Base-by-base conservation (phyloP, 2,113 vertebrate genomes). In the Tor tambroides region DNA sequence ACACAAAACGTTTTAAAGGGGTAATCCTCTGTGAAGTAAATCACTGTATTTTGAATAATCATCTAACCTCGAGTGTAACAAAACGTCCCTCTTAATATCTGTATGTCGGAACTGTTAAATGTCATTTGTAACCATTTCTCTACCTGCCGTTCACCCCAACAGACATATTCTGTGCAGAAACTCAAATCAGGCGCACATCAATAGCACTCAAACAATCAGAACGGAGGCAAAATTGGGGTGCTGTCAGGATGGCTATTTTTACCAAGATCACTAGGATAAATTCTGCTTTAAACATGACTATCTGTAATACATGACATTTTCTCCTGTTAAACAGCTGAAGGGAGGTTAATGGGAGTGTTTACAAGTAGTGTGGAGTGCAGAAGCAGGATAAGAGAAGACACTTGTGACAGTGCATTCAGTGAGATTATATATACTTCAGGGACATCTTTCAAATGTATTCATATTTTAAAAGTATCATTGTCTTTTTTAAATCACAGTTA, bases 41-140 rank as follows among this genome's bases (percentile, higher is more conserved):
- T 80, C 6, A 59, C 54, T 43, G 9, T 19, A 30, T 67, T 82
- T 30, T 67, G 14, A 82, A 11, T 82, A 67, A 26, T n/a, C 17
- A 19, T 59, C 77, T 63, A 80, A 46, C 38, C 61, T 6, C 59
- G 14, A 65, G 38, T 46, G 1, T 46, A 65, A 81, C 12, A 38
- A 82, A 26, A 81, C 19, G 12, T 61, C 54, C 78, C 3, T 80
- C 12, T 65, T 59, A 80, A 80, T 26, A 43, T n/a, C 56, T 80
- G 35, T 65, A 69, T 28, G 15, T 63, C 28, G 21, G 43, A 49
- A 83, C 41, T 35, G 43, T 69, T 23, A 49, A 83, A 69, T 32
- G 43, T 46, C 4, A 81, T 81, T 81, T 81, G 35, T 28, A 81
- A 81, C 4, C n/a, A 28, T 28, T 81, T 8, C 35, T 43, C 41